phyloP scores from a whole-genome alignment of 2,888 invertebrate genomes.

The Lasioglossum vierecki region DNA sequence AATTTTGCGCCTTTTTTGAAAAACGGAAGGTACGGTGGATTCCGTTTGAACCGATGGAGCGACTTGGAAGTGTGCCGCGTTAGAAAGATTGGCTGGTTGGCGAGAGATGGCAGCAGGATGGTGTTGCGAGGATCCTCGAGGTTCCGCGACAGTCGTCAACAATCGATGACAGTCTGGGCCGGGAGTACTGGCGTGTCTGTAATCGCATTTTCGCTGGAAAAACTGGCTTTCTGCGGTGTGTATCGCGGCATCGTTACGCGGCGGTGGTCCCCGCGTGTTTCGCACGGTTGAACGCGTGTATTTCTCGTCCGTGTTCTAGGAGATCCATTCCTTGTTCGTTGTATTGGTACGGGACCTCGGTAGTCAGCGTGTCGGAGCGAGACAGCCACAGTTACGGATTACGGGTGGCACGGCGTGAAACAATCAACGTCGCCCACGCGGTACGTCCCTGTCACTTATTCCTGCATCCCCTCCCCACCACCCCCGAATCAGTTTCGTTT shows the following conservation, averaged over 20 bases:
- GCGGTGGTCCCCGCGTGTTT: background rate
- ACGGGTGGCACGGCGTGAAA: constrained; percentile 34
- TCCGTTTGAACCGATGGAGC: background rate
- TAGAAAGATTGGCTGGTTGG: background rate
- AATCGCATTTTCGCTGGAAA: constrained; percentile 54
- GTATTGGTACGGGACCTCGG: constrained; percentile 27
- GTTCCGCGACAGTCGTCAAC: constrained; percentile 63
- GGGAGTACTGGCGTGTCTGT: constrained; percentile 58
- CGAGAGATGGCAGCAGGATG: constrained; percentile 45
- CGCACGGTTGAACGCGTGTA: constrained; percentile 14
- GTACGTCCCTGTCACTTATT: constrained; percentile 46
- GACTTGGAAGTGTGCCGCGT: background rate
- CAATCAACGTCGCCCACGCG: constrained; percentile 58
- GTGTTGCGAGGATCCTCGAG: constrained; percentile 9
- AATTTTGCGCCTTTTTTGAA: background rate
- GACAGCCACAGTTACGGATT: constrained; percentile 30
- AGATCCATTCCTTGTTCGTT: constrained; percentile 38
- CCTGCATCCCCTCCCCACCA: background rate
- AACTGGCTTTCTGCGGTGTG: constrained; percentile 24
- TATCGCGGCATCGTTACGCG: constrained; percentile 1
- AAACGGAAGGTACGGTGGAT: background rate
- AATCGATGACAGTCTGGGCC: constrained; percentile 72
- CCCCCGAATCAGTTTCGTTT: background rate
- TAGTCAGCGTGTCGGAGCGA: constrained; percentile 32
- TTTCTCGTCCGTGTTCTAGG: constrained; percentile 23